A percentile compares a stretch with the other conserved stretches of the same genome.
Conservation (phyloP, 2,888 invertebrate species). For the Synanthedon tipuliformis region DNA sequence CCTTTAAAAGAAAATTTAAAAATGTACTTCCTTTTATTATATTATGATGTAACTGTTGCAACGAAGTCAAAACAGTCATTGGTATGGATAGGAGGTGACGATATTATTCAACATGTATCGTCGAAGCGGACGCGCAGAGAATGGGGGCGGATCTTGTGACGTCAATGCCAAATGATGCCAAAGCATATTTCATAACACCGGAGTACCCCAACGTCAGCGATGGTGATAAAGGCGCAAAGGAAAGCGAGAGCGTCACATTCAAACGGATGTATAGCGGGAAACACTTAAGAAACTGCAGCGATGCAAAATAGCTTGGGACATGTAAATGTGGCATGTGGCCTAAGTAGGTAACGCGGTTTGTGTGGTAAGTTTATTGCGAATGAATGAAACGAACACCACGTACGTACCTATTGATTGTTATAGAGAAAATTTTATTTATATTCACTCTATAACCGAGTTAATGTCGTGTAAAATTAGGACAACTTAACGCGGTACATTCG, state of each 20-base stretch:
- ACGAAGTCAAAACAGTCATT: conserved; percentile 29
- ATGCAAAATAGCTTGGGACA: not conserved
- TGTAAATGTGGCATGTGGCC: conserved; percentile 1
- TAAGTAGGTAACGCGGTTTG: not conserved
- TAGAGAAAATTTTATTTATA: not conserved
- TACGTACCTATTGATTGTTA: not conserved
- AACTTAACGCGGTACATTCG: too few species aligned
- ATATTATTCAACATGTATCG: conserved; percentile 26
- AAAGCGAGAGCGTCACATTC: conserved; percentile 29
- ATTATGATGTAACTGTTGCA: conserved; percentile 26
- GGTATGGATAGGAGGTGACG: conserved; percentile 29
- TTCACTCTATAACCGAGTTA: too few species aligned
- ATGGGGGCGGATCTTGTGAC: conserved; percentile 34
- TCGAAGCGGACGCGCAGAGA: conserved; percentile 28
- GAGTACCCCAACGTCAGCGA: conserved; percentile 8
- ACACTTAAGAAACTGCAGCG: conserved; percentile 11
- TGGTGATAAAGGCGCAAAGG: conserved; percentile 14
- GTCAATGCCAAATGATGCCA: conserved; percentile 2
- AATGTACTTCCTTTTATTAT: conserved; percentile 8
- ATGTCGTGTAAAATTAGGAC: too few species aligned
- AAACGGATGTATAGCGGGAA: conserved; percentile 25
- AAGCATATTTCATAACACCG: conserved; percentile 41
- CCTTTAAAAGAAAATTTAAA: too few species aligned
- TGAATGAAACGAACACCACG: not conserved
- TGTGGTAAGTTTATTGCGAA: too few species aligned